Evolutionary conservation across 37 sponge, comb jelly and placozoan species (phyloP).

Genomic region (Cliona cf. orientalis): DNA sequence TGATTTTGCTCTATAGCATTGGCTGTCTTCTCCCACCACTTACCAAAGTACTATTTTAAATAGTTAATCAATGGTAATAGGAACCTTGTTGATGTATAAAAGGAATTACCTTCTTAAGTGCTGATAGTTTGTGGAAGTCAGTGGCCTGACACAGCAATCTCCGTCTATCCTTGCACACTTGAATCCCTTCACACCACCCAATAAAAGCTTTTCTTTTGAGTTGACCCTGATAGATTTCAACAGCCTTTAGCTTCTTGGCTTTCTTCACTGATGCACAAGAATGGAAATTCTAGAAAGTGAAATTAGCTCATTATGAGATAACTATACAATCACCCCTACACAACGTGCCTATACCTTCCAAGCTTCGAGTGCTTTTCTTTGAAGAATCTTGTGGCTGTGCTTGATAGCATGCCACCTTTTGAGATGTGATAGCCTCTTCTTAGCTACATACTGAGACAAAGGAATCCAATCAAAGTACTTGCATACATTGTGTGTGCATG

Average conservation of each 20-base stretch:
- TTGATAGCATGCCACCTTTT: neutral
- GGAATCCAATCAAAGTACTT: neutral
- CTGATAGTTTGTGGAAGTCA: neutral
- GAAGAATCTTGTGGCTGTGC: constrained; percentile 16
- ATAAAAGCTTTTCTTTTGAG: neutral
- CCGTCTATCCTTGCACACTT: neutral
- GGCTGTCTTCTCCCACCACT: constrained; percentile 22
- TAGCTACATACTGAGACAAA: constrained; percentile 27
- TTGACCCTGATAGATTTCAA: neutral
- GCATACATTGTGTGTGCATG: neutral
- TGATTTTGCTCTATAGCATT: neutral
- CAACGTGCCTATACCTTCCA: constrained; percentile 33
- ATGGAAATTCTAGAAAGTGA: constrained; percentile 7
- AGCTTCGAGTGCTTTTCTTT: neutral
- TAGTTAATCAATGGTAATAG: too few relatives aligned
- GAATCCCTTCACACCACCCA: neutral
- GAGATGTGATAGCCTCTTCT: constrained; percentile 5
- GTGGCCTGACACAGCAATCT: neutral
- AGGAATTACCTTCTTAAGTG: neutral
- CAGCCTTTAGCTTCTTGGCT: neutral
- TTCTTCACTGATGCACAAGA: neutral
- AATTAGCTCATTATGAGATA: neutral
- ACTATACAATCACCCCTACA: neutral
- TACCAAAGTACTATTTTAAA: constrained; percentile 6
- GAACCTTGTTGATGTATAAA: too few relatives aligned